Base-by-base conservation (phyloP, 2,113 vertebrate genomes). In the Amia ocellicauda region DNA sequence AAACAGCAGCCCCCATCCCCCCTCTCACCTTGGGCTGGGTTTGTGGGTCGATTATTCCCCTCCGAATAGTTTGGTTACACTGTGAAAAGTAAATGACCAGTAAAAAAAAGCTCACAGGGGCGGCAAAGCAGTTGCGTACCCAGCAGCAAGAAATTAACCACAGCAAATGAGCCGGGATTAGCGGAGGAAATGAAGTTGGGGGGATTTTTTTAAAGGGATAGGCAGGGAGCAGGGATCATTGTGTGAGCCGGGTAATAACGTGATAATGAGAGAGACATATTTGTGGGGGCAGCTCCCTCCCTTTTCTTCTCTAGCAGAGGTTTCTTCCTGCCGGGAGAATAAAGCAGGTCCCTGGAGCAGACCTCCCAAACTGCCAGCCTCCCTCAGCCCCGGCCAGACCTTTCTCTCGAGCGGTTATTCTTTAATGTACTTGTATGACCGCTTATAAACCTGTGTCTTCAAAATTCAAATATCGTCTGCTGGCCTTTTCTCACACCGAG, bases 31-130 rank as follows among this genome's bases (percentile, higher is more conserved):
- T 28, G 51, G 51, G 58, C 72, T 85, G 84, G 83, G 85, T 88
- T 85, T 88, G 71, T 74, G 72, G 69, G 74, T 78, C 86, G 83
- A 86, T 90, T 89, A 88, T 86, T 89, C 56, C 75, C 73, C 67
- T 80, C 81, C 78, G 85, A 84, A 88, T 90, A 84, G 78, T 87
- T 88, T 83, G 75, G 81, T 76, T 89, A 88, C 86, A 80, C 82
- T 77, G 84, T 84, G 88, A 80, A 81, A 89, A 89, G 81, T 80
- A 88, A 91, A 87, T 88, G 85, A 85, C 83, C 85, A 82, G 78
- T 7, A 81, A 85, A 90, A 84, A 83, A 64, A 89, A 86, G 84
- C 87, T 80, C 83, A 64, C 82, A 83, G 85, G 87, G 60, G 86
- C 88, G 83, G 85, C 82, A 84, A 87, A 42, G 82, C 69, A 70